These are phyloP conservation scores for Amphiura filiformis DNA, from an alignment of 35 echinoderm and acorn worm species.

Conservation along the genomic window DNA sequence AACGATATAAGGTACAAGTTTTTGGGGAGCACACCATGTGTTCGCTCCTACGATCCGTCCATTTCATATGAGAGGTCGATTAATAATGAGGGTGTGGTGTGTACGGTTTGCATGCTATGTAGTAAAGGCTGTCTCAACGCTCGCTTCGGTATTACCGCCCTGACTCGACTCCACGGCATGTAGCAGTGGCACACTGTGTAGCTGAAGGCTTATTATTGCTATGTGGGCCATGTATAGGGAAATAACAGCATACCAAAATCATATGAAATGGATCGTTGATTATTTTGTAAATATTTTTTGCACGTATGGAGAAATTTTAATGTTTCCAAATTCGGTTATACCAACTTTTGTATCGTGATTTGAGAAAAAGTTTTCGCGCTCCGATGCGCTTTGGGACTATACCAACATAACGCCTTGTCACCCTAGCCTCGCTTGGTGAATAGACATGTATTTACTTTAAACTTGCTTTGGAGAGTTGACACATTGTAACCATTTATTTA, in stretches of 20 bases:
- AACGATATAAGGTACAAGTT: background rate
- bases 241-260: background rate
- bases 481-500: background rate
- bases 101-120: background rate
- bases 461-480: background rate
- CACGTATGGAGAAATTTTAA: too few relatives aligned
- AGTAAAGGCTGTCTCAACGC: background rate
- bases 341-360: background rate
- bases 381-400: background rate
- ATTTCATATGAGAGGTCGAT: conserved; percentile 15
- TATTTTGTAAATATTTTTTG: background rate
- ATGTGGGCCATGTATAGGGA: too few relatives aligned
- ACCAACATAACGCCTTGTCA: background rate
- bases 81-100: background rate
- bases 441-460: background rate
- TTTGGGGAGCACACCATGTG: conserved; percentile 30
- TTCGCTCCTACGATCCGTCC: conserved; percentile 25
- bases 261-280: background rate
- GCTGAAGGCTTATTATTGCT: background rate
- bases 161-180: background rate
- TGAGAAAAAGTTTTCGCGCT: background rate
- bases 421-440: background rate
- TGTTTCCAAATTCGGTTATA: background rate
- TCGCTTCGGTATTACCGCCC: background rate
- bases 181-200: background rate